phyloP scores from a whole-genome alignment of 2,113 vertebrate species.

The Alaudala cheleensis region DNA sequence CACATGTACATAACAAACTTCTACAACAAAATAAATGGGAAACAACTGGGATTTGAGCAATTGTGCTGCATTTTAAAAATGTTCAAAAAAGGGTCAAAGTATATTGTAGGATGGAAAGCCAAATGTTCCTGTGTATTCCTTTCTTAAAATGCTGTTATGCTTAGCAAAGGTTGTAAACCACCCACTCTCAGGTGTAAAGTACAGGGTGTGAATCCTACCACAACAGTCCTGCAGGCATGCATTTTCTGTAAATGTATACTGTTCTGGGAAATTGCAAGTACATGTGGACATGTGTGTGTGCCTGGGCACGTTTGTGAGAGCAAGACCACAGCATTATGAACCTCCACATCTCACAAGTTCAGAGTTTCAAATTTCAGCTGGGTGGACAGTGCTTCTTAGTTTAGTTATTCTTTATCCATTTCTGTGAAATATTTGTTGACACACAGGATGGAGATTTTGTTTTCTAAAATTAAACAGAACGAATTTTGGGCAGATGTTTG shows the following conservation, averaged over 20 bases:
- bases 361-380: background rate
- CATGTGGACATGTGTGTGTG: accelerated
- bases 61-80: background rate
- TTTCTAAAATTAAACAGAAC: background rate
- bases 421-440: background rate
- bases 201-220: background rate
- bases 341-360: background rate
- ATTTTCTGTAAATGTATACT: background rate
- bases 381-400: background rate
- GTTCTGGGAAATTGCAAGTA: background rate
- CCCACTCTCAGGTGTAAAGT: background rate
- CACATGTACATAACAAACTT: background rate
- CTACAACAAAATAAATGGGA: background rate
- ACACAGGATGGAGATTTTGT: background rate
- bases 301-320: background rate
- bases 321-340: background rate
- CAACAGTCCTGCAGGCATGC: background rate
- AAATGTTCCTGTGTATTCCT: background rate
- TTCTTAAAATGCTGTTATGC: background rate
- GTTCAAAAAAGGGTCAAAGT: background rate
- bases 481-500: background rate
- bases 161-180: background rate
- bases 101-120: background rate
- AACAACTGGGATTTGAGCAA: background rate
- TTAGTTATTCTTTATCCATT: background rate